Evolutionary conservation across 92 coral and sea anemone genomes (phyloP).

Genomic region (Actinernus sp.): DNA sequence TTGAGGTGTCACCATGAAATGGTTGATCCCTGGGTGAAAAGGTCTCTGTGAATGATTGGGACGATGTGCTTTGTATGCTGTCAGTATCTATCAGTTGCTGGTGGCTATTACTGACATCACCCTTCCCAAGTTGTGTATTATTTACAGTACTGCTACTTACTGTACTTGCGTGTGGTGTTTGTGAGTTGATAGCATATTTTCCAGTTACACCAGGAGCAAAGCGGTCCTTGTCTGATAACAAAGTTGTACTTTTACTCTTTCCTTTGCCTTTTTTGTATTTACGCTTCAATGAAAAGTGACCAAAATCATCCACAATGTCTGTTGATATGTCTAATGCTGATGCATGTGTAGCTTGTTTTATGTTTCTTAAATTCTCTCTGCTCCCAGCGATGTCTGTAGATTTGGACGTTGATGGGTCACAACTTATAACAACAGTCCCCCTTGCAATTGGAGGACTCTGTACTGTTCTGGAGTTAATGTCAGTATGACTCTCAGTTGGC

Average conservation of each 20-base stretch:
- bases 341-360: not conserved
- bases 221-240: conserved; percentile 2
- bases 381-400: conserved; percentile 7
- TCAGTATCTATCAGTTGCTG: conserved; percentile 63
- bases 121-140: conserved; percentile 8
- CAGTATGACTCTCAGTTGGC: not conserved
- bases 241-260: not conserved
- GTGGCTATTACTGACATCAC: not conserved
- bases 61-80: conserved; percentile 81
- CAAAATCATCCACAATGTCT: conserved; percentile 36
- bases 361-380: conserved; percentile 13
- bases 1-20: not conserved
- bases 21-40: conserved; percentile 16
- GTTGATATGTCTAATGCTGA: not conserved
- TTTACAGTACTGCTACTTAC: not conserved
- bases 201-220: conserved; percentile 48
- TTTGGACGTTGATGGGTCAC: conserved; percentile 12
- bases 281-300: conserved; percentile 55
- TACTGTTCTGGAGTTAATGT: not conserved
- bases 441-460: conserved; percentile 5
- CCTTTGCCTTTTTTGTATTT: conserved; percentile 48
- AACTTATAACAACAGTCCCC: not conserved
- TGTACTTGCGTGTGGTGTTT: not conserved
- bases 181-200: conserved; percentile 26
- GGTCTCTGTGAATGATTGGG: conserved; percentile 81